A percentile compares a stretch with the other conserved stretches of the same genome.
Evolutionary conservation across 2,113 vertebrate genomes (phyloP).

Genomic region (Actinemys pallida): DNA sequence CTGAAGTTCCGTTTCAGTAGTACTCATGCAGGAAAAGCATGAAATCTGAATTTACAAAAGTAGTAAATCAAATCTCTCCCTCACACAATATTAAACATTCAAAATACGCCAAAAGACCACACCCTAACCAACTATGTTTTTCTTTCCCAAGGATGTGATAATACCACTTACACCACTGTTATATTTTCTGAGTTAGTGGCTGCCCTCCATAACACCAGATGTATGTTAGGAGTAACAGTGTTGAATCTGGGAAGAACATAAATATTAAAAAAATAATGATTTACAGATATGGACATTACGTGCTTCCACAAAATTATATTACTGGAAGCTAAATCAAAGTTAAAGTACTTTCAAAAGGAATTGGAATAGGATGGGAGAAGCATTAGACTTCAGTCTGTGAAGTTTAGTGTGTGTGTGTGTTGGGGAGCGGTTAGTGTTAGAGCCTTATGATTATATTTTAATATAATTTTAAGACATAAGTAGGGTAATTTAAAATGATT

Average conservation of each 20-base stretch:
- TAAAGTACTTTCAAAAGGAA: constrained; percentile 66
- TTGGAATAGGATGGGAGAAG: not conserved
- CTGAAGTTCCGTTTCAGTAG: constrained; percentile 4
- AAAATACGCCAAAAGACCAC: constrained; percentile 15
- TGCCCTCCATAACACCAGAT: constrained; percentile 35
- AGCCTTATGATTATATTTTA: not conserved
- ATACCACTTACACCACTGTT: constrained; percentile 9
- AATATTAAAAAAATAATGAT: constrained; percentile 58
- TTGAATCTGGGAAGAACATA: constrained; percentile 63
- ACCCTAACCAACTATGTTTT: constrained; percentile 18
- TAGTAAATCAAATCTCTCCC: not conserved
- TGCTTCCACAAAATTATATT: constrained; percentile 41
- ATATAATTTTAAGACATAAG: constrained; percentile 36
- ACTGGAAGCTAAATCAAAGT: constrained; percentile 64
- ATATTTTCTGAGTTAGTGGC: constrained; percentile 38
- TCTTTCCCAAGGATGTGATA: not conserved
- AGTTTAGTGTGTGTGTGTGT: constrained; percentile 58
- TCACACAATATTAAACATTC: not conserved
- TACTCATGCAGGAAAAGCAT: not conserved
- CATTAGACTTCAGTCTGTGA: constrained; percentile 15
- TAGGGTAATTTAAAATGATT: not conserved
- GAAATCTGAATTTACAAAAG: constrained; percentile 16
- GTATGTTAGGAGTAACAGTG: constrained; percentile 60
- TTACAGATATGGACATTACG: constrained; percentile 51
- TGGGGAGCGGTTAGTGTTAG: not conserved